Conservation (phyloP, 2,888 invertebrate genomes). For the Pristionchus fissidentatus region DNA sequence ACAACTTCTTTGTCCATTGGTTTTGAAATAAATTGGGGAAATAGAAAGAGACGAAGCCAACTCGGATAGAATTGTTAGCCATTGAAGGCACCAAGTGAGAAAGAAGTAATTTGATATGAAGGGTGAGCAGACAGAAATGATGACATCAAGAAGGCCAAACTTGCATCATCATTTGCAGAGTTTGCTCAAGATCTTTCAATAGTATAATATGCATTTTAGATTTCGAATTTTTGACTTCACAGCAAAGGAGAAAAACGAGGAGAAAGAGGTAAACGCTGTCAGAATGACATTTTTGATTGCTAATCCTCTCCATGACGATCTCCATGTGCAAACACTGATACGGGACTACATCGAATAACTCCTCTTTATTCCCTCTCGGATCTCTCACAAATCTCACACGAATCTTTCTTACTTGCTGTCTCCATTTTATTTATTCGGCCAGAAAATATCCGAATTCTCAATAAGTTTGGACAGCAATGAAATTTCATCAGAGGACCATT, state of each 20-base stretch:
- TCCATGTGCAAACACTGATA: background rate
- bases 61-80: too few species aligned
- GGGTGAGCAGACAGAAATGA: background rate
- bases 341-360: too few species aligned
- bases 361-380: too few species aligned
- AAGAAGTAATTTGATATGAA: background rate
- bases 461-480: too few species aligned
- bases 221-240: background rate
- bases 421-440: too few species aligned
- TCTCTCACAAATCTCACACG: too few species aligned
- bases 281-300: background rate
- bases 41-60: too few species aligned
- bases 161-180: background rate
- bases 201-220: background rate
- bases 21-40: too few species aligned
- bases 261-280: background rate
- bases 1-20: too few species aligned
- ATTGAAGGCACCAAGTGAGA: conserved; percentile 3
- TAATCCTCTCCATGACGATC: background rate
- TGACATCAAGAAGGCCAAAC: background rate
- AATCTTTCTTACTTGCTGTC: too few species aligned
- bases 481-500: too few species aligned
- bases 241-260: background rate
- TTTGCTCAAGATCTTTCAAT: background rate
- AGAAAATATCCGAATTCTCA: too few species aligned